phyloP scores from a whole-genome alignment of 1,140 invertebrate species.

The Drosophila yakuba region DNA sequence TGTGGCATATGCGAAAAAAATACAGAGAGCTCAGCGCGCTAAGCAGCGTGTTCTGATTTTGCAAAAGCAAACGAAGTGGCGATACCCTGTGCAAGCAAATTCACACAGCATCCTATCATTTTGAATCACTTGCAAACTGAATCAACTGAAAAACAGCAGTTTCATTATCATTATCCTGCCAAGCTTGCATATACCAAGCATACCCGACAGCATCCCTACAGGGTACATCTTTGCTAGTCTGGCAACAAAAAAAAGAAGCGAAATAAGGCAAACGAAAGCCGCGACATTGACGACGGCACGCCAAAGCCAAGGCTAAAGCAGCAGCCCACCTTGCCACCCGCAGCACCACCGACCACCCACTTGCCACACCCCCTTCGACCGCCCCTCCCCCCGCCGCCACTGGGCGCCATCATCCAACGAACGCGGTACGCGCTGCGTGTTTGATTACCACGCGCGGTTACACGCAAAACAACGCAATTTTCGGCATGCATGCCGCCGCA shows the following conservation, averaged over 20 bases:
- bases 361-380: not conserved
- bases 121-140: no score
- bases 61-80: fast-evolving
- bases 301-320: constrained; percentile 34
- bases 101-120: no score
- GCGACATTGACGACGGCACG: constrained; percentile 53
- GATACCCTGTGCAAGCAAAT: constrained; percentile 3
- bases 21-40: not conserved
- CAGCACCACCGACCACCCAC: not conserved
- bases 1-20: constrained; percentile 38
- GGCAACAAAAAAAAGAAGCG: constrained; percentile 22
- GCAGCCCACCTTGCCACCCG: constrained; percentile 4
- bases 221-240: constrained; percentile 7
- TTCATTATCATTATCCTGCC: no score
- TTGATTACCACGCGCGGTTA: constrained; percentile 84
- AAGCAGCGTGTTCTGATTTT: not conserved
- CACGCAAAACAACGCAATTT: constrained; percentile 84
- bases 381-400: not conserved
- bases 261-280: constrained; percentile 10
- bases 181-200: not conserved
- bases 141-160: not conserved
- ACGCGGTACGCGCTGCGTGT: constrained; percentile 61
- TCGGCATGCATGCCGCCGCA: constrained; percentile 76
- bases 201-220: not conserved
- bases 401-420: not conserved